A percentile compares a stretch with the other conserved stretches of the same genome.
These are phyloP conservation scores for Heptranchias perlo DNA, from an alignment of 2,113 vertebrate species.

Conservation along the genomic window DNA sequence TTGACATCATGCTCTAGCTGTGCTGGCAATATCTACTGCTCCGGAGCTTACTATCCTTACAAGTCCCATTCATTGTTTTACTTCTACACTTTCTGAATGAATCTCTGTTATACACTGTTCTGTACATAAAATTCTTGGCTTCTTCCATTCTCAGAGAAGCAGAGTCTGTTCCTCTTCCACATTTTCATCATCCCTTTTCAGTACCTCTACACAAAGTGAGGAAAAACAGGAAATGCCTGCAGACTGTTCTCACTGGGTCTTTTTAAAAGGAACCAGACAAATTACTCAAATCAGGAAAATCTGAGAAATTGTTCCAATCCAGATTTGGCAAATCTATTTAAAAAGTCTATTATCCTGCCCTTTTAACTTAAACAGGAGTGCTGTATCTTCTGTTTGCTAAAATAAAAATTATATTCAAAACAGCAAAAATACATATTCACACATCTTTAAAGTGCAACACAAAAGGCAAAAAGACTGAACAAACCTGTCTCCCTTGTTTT, in stretches of 20 bases:
- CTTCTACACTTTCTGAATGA: constrained; percentile 36
- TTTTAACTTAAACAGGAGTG: background rate
- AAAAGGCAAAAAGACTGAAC: constrained; percentile 43
- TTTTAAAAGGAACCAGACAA: background rate
- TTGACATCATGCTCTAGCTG: background rate
- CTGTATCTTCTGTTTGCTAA: background rate
- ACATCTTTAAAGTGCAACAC: background rate
- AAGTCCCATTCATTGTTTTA: background rate
- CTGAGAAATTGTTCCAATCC: background rate
- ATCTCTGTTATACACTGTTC: background rate
- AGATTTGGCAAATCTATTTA: background rate
- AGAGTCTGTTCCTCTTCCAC: background rate
- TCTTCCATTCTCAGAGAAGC: background rate
- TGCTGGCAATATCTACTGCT: background rate
- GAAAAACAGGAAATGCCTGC: constrained; percentile 65
- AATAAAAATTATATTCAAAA: background rate
- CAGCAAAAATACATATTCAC: background rate
- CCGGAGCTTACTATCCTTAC: too few species aligned
- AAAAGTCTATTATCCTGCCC: background rate
- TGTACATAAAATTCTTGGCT: background rate
- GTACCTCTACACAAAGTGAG: constrained; percentile 49
- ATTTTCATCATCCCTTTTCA: constrained; percentile 38
- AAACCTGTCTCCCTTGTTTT: constrained; percentile 88
- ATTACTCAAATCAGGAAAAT: background rate
- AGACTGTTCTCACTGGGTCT: constrained; percentile 52